Base-by-base conservation (phyloP, 2,888 invertebrate species). In the Encarsia formosa region DNA sequence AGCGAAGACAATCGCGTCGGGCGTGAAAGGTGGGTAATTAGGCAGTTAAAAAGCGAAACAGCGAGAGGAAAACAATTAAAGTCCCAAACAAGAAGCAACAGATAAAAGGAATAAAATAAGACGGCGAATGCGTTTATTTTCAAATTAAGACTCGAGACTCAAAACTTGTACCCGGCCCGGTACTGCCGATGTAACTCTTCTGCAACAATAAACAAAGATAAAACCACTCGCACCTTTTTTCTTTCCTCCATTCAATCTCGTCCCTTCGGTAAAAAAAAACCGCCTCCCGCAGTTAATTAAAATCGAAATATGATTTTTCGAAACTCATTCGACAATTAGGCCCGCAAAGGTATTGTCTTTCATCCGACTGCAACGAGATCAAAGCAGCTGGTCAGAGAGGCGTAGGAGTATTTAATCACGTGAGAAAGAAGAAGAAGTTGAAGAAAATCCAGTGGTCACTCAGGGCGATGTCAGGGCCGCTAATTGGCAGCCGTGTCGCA, bases 401-500 rank as follows among this genome's bases (percentile, higher is more conserved):
- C n/a, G n/a, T n/a, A n/a, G n/a, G n/a, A n/a, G n/a, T n/a, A n/a
- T n/a, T n/a, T n/a, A n/a, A n/a, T 26, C 26, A 40, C 26, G 52
- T 54, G 40, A 48, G 52, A 38, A 47, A 42, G 31, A 48, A 40
- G 31, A 24, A 19, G 41, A n/a, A 13, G 13, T n/a, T 18, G 35
- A 32, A 29, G 45, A 26, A 26, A 26, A 13, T 32, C 26, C 57
- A 60, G 65, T 63, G 70, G 70, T 70, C 70, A 71, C 69, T 71
- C 70, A 68, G 69, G 62, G 67, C 67, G 67, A 69, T 70, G 70
- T 72, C 71, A 70, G 66, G n/a, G 56, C 61, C 64, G 65, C 72
- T 73, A 73, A 73, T 73, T 73, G 72, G 72, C 71, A 71, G 67
- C 69, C 70, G 65, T 72, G 72, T 71, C 71, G 65, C 67, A 64